A percentile compares a stretch with the other conserved stretches of the same genome.
Conservation (phyloP, 2,888 invertebrate species). For the Cantharis lateralis region DNA sequence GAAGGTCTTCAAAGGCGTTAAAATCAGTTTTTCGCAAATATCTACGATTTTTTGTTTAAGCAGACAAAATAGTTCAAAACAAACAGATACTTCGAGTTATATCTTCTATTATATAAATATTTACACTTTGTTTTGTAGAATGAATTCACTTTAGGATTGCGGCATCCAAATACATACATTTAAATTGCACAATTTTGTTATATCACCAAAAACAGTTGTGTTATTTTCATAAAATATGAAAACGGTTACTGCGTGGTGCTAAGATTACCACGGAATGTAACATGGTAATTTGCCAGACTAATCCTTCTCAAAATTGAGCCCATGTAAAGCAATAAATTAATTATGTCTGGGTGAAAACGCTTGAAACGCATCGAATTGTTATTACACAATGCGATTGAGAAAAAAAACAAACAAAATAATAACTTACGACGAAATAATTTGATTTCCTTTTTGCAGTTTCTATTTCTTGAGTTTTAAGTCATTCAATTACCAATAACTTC, state of each 20-base stretch:
- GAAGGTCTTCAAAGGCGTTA: neutral
- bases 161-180: neutral
- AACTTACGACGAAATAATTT: neutral
- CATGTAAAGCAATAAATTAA: no score
- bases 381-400: no score
- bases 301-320: no score
- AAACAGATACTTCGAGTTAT: no score
- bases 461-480: neutral
- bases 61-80: no score
- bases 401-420: neutral
- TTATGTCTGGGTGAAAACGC: no score
- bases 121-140: neutral
- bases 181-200: neutral
- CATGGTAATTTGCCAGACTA: no score
- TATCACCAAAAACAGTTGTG: neutral
- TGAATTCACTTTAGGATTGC: neutral
- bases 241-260: no score
- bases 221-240: neutral
- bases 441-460: neutral
- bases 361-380: no score
- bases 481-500: neutral
- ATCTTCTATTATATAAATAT: no score
- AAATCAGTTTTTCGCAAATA: neutral
- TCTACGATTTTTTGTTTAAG: no score
- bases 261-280: no score